Conservation (phyloP, 2,113 vertebrate species). For the Rhinoptilus africanus region DNA sequence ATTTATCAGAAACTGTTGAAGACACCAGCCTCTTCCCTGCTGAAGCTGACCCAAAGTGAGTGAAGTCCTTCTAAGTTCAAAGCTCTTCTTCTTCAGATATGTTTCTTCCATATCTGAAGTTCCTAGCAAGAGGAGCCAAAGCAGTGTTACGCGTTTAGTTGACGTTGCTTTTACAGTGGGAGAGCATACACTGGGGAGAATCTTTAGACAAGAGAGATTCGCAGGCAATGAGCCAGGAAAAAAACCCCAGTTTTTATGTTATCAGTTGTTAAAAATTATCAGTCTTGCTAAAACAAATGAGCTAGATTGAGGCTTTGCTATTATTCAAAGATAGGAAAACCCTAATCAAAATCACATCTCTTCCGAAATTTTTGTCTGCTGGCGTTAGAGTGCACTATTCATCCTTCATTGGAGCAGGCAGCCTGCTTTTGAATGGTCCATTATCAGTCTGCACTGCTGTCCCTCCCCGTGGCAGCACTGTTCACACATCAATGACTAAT, state of each 20-base stretch:
- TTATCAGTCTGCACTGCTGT: background rate
- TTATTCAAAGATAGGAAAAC: background rate
- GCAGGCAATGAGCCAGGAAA: background rate
- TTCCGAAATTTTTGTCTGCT: background rate
- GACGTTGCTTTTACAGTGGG: background rate
- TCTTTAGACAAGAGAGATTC: background rate
- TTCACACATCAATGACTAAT: background rate
- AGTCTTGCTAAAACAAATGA: background rate
- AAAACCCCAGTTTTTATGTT: background rate
- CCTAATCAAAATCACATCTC: background rate
- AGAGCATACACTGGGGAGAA: background rate
- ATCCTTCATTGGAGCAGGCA: background rate
- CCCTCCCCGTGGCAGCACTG: background rate
- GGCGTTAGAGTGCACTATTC: background rate
- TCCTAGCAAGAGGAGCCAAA: background rate
- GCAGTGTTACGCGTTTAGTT: background rate
- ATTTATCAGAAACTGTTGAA: background rate
- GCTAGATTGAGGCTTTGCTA: background rate
- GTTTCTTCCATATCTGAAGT: background rate
- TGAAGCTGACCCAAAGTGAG: background rate
- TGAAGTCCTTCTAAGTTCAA: background rate
- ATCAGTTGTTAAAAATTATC: background rate
- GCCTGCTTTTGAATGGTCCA: background rate
- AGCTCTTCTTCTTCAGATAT: background rate
- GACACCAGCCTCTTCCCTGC: background rate